Percentiles rank a stretch among this genome's conserved stretches.
These are phyloP conservation scores for Eupithecia subfuscata DNA, from an alignment of 2,888 invertebrate species.

Conservation along the genomic window DNA sequence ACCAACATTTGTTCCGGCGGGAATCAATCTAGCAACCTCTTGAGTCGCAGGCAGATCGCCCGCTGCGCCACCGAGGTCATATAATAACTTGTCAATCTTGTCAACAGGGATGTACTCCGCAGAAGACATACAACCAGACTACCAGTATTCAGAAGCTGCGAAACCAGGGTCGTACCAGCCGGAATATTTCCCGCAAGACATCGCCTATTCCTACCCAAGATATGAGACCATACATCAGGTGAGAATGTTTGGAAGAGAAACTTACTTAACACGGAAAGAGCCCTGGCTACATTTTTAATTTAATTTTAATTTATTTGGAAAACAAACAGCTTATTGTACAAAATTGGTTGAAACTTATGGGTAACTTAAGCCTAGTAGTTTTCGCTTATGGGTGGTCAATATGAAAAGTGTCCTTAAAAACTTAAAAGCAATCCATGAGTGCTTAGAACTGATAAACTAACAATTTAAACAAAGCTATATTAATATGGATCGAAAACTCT, in stretches of 20 bases:
- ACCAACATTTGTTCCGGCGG: background rate
- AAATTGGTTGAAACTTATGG: too few species aligned
- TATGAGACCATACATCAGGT: slow-evolving; percentile 65
- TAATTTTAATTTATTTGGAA: too few species aligned
- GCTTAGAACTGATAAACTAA: too few species aligned
- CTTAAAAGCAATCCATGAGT: too few species aligned
- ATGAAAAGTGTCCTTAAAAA: too few species aligned
- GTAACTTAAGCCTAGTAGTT: too few species aligned
- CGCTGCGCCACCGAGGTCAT: background rate
- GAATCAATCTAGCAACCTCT: background rate
- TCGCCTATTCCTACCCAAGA: slow-evolving; percentile 59
- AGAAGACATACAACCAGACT: slow-evolving; percentile 75
- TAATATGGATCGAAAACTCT: too few species aligned
- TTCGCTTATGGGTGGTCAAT: too few species aligned
- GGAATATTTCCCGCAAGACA: slow-evolving; percentile 58
- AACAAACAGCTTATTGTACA: too few species aligned
- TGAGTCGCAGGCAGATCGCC: background rate
- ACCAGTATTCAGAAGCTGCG: slow-evolving; percentile 71
- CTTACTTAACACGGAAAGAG: background rate
- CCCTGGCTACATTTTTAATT: too few species aligned
- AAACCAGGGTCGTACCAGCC: slow-evolving; percentile 73
- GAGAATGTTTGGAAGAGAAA: background rate
- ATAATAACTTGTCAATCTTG: background rate
- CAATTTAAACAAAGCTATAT: too few species aligned
- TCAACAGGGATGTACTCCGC: slow-evolving; percentile 76